A percentile compares a stretch with the other conserved stretches of the same genome.
Evolutionary conservation across 2,113 vertebrate genomes (phyloP).

Genomic region (Vombatus ursinus): DNA sequence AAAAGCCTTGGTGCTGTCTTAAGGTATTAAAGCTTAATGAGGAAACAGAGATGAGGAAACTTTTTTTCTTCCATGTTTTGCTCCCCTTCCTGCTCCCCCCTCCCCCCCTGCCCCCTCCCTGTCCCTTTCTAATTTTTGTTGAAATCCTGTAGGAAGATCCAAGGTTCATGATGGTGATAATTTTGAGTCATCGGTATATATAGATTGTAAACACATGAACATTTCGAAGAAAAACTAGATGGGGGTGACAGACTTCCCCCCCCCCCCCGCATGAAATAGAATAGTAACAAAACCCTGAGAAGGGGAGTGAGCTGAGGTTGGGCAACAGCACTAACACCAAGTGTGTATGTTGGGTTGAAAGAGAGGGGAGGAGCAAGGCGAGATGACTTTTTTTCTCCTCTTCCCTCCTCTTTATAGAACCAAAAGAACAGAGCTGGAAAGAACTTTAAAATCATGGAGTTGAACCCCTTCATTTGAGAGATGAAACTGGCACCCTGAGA

Average conservation of each 20-base stretch:
- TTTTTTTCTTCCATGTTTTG: not conserved
- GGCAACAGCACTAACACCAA: not conserved
- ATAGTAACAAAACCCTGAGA: not conserved
- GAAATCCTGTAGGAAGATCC: not conserved
- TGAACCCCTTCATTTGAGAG: not conserved
- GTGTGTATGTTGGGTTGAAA: not conserved
- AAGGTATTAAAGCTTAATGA: not conserved
- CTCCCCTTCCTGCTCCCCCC: rapidly evolving
- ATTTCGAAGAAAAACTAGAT: not conserved
- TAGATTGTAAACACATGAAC: not conserved
- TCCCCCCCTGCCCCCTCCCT: no score
- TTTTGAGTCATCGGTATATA: not conserved
- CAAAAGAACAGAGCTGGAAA: not conserved
- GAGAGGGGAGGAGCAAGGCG: not conserved
- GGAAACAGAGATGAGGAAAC: not conserved
- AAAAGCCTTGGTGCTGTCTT: not conserved
- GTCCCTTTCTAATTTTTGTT: not conserved
- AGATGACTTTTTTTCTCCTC: not conserved
- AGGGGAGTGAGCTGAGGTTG: no score
- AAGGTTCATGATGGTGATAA: not conserved
- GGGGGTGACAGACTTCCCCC: not conserved
- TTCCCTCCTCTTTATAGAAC: not conserved
- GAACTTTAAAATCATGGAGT: not conserved
- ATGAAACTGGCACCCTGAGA: not conserved
- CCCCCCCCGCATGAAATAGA: not conserved